These are phyloP conservation scores for Atractosteus spatula DNA, from an alignment of 2,113 vertebrate species.

Conservation along the genomic window DNA sequence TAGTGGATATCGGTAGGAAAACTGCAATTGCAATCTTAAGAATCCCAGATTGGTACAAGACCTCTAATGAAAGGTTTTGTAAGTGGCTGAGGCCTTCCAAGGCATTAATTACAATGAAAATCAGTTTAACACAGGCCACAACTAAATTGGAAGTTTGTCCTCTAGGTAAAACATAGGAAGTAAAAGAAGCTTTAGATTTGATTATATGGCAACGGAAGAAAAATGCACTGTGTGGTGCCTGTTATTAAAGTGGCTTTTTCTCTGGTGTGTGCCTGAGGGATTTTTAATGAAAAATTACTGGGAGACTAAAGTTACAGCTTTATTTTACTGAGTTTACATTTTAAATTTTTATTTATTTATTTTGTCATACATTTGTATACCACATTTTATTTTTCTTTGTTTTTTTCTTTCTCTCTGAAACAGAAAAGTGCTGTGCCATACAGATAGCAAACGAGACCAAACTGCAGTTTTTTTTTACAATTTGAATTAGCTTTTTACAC, in stretches of 20 bases:
- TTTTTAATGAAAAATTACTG: conserved; percentile 82
- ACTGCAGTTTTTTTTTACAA: too few species aligned
- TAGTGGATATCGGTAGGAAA: conserved; percentile 54
- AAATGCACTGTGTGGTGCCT: conserved; percentile 77
- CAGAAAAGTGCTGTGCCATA: too few species aligned
- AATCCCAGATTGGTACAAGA: conserved; percentile 63
- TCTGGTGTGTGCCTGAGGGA: conserved; percentile 71
- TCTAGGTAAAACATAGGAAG: conserved; percentile 83
- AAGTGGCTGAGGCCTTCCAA: conserved; percentile 74
- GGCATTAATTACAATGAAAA: conserved; percentile 87
- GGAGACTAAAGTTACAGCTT: conserved; percentile 42
- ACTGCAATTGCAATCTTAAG: conserved; percentile 55
- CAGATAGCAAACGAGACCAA: too few species aligned
- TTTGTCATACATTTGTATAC: not conserved
- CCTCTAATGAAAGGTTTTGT: conserved; percentile 75
- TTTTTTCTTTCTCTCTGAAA: too few species aligned
- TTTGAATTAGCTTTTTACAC: too few species aligned
- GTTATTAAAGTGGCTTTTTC: conserved; percentile 77
- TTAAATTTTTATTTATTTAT: not conserved
- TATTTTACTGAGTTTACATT: not conserved
- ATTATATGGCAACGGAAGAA: conserved; percentile 80
- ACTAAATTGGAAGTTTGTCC: conserved; percentile 80
- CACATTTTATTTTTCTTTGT: too few species aligned
- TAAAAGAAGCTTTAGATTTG: conserved; percentile 76
- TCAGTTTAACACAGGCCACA: conserved; percentile 78